A percentile compares a stretch with the other conserved stretches of the same genome.
phyloP scores from a whole-genome alignment of 2,797 vertebrate species.

The Anas georgica region DNA sequence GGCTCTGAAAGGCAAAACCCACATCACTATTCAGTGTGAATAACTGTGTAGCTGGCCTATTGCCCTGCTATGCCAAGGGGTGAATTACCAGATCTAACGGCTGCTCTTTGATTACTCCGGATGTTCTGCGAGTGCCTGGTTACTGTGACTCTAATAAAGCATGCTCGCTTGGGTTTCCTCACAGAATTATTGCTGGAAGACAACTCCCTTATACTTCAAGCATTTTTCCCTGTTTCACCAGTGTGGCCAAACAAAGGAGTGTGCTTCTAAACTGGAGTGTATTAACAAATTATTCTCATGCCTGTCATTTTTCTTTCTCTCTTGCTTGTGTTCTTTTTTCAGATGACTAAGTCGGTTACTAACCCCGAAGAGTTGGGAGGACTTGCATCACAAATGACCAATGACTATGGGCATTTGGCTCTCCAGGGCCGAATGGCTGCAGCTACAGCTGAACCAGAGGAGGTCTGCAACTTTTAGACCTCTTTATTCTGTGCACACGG shows the following conservation, averaged over 20 bases:
- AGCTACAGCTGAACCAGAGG: conserved; percentile 93
- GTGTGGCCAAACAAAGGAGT: conserved; percentile 19
- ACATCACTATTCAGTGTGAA: accelerated
- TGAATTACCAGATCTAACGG: conserved; percentile 4
- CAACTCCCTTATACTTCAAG: not conserved
- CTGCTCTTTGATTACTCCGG: not conserved
- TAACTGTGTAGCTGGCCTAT: not conserved
- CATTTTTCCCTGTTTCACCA: not conserved
- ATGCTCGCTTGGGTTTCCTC: conserved; percentile 69
- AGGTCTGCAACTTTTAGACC: conserved; percentile 83
- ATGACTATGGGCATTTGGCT: conserved; percentile 95
- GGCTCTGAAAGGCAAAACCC: not conserved
- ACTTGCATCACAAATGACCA: conserved; percentile 97
- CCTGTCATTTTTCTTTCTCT: conserved; percentile 69
- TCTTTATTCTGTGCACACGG: conserved; percentile 13
- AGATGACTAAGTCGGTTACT: conserved; percentile 99
- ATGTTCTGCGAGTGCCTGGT: not conserved
- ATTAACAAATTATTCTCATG: conserved; percentile 72
- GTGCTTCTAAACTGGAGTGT: conserved; percentile 50
- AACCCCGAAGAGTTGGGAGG: conserved; percentile 96
- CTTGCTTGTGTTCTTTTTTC: conserved; percentile 77
- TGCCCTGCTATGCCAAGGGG: not conserved
- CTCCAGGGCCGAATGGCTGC: conserved; percentile 95
- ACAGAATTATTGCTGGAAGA: conserved; percentile 11
- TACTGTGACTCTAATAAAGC: conserved; percentile 55